Percentiles rank a stretch among this genome's conserved stretches.
Evolutionary conservation across 2,113 vertebrate species (phyloP).

Genomic region (Arenaria interpres): DNA sequence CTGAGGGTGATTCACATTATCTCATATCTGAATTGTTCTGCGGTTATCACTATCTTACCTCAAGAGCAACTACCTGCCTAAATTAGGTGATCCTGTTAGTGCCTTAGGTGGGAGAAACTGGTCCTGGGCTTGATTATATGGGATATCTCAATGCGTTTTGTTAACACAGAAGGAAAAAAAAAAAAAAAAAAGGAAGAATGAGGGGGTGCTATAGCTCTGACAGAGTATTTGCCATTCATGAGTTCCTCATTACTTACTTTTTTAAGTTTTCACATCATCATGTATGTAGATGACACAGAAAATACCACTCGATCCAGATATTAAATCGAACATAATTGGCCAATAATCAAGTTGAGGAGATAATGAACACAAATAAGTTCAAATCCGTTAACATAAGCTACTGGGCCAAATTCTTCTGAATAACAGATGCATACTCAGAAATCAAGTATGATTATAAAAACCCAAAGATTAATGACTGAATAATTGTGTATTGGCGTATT

Average conservation of each 20-base stretch:
- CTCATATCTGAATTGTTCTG: conserved; percentile 1
- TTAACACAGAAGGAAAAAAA: neutral
- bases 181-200: too few relatives aligned
- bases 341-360: neutral
- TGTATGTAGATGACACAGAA: neutral
- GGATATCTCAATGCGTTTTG: neutral
- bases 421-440: neutral
- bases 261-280: neutral
- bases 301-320: neutral
- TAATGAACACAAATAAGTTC: neutral
- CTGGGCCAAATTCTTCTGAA: neutral
- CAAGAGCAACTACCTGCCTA: neutral
- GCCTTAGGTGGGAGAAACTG: conserved; percentile 1
- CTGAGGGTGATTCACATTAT: neutral
- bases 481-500: neutral
- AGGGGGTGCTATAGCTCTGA: neutral
- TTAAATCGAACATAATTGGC: neutral
- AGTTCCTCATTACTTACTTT: neutral
- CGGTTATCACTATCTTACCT: neutral
- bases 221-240: neutral
- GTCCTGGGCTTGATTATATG: neutral
- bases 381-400: neutral
- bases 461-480: neutral
- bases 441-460: neutral
- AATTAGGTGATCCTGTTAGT: neutral